Percentiles rank a stretch among this genome's conserved stretches.
phyloP scores from a whole-genome alignment of 2,113 vertebrate species.

The Podarcis cretensis region DNA sequence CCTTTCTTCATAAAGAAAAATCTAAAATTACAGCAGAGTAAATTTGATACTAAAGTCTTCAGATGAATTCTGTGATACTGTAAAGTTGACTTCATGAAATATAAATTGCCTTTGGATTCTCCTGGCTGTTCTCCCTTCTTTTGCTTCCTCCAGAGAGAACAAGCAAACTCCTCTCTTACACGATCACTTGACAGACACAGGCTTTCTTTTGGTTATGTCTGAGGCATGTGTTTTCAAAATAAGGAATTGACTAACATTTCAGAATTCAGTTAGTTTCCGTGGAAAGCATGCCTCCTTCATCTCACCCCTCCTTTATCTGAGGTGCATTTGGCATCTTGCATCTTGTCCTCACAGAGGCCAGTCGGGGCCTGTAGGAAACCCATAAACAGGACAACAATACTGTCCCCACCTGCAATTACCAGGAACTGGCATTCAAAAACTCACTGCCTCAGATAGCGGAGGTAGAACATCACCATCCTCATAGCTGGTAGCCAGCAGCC shows the following conservation, averaged over 20 bases:
- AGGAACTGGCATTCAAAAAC: no score
- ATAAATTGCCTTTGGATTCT: neutral
- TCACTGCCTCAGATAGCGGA: no score
- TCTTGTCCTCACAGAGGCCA: neutral
- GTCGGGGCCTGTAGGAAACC: no score
- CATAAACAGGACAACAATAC: no score
- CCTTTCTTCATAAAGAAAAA: neutral
- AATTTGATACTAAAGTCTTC: neutral
- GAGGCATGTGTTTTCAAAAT: constrained; percentile 24
- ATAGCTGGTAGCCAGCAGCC: no score
- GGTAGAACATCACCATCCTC: no score
- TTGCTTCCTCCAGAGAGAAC: neutral
- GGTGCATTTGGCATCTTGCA: neutral
- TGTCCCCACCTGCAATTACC: no score
- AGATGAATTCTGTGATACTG: neutral
- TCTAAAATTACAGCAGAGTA: neutral
- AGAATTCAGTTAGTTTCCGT: neutral
- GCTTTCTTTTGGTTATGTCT: neutral
- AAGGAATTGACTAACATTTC: neutral
- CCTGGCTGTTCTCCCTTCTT: neutral
- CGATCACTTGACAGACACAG: constrained; percentile 18
- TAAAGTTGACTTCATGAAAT: neutral
- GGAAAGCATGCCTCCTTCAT: neutral
- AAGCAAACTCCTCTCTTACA: neutral
- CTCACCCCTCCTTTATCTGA: neutral